Evolutionary conservation across 1,140 invertebrate species (phyloP), one percentile per base, ranked within the genome.

Genomic region (Drosophila ironensis): DNA sequence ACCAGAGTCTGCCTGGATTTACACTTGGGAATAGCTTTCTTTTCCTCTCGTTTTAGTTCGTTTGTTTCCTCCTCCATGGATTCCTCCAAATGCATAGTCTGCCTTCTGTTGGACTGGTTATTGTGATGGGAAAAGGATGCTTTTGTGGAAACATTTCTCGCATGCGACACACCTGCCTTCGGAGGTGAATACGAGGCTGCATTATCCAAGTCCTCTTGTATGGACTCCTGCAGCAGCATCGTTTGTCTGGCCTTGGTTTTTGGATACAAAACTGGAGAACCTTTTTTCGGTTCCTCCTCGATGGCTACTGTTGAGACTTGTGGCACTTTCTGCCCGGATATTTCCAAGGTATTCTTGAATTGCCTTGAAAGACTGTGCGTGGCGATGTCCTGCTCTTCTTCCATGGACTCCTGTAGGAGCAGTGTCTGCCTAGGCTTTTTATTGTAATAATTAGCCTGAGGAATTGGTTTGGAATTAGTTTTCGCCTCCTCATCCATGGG

Each of bases 61-160:
- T 33, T 33, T 2, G 33, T 5, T 12, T 53, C 51, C 48, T 53
- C 38, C 3, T 42, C 50, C 11, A 52, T 33, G 17, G 25, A 3
- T 5, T 28, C 11, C 19, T 14, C 7, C 17, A 52, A 9, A 9
- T 16, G 50, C 7, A 52, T 24, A 2, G 50, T 42, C 2, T 30
- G 25, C 8, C 38, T 11, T 1, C n/a, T n/a, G n/a, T n/a, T n/a
- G n/a, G n/a, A n/a, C n/a, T n/a, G n/a, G n/a, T n/a, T n/a, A n/a
- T n/a, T n/a, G n/a, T n/a, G n/a, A n/a, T n/a, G n/a, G n/a, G n/a
- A n/a, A n/a, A n/a, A n/a, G n/a, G n/a, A n/a, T n/a, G n/a, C n/a
- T n/a, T n/a, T n/a, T n/a, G n/a, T n/a, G n/a, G n/a, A n/a, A n/a
- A n/a, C n/a, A n/a, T n/a, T n/a, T n/a, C n/a, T n/a, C n/a, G n/a